A percentile compares a stretch with the other conserved stretches of the same genome.
Evolutionary conservation across 2,113 vertebrate genomes (phyloP).

Genomic region (Pungitius pungitius): DNA sequence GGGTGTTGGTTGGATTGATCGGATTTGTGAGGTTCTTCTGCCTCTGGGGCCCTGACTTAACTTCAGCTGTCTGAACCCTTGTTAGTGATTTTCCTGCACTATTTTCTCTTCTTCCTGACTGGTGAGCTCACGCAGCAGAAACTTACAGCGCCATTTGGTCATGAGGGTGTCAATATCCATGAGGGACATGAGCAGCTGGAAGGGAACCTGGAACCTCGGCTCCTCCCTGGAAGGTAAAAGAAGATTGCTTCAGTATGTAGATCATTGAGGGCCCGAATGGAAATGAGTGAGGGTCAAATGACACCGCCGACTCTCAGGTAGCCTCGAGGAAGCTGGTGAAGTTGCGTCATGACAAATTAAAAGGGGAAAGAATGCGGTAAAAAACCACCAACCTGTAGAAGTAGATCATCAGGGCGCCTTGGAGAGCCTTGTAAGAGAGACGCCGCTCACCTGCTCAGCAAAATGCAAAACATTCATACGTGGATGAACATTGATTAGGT

Average conservation of each 20-base stretch:
- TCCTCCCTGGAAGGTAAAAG: conserved; percentile 85
- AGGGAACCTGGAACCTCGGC: conserved; percentile 95
- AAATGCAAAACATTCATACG: not conserved
- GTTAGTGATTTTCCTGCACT: no score
- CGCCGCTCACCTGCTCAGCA: conserved; percentile 65
- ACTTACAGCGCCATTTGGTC: conserved; percentile 99
- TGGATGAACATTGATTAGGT: no score
- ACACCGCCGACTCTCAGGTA: conserved; percentile 3
- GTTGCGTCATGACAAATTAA: not conserved
- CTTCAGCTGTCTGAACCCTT: conserved; percentile 13
- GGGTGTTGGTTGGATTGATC: conserved; percentile 20
- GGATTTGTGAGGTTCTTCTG: not conserved
- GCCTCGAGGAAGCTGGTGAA: conserved; percentile 28
- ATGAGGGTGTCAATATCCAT: conserved; percentile 95
- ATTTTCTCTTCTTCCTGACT: conserved; percentile 3
- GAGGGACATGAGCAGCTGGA: conserved; percentile 92
- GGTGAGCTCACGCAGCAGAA: not conserved
- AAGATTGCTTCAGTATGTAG: not conserved
- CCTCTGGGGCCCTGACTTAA: conserved; percentile 23
- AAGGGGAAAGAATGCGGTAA: not conserved
- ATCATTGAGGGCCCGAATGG: not conserved
- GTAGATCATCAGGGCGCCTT: conserved; percentile 96
- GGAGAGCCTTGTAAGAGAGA: conserved; percentile 77
- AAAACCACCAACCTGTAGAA: conserved; percentile 90
- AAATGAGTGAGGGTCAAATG: conserved; percentile 10